Conservation (phyloP, 2,113 vertebrate species). For the Elachura formosa region DNA sequence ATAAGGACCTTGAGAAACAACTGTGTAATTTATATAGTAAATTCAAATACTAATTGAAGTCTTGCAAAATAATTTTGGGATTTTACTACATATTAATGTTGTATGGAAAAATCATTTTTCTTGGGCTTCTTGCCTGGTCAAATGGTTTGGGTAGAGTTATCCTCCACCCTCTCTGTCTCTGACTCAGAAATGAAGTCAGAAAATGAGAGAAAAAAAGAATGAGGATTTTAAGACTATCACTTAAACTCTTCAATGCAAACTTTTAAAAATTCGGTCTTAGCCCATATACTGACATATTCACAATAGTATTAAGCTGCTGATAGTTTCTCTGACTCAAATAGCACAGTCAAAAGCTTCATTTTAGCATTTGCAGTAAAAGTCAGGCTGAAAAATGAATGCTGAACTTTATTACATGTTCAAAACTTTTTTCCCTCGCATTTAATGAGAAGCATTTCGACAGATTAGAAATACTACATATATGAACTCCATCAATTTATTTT, state of each 20-base stretch:
- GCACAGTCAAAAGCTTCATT: not conserved
- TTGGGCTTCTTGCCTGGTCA: slow-evolving; percentile 46
- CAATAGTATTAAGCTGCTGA: not conserved
- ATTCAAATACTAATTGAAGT: not conserved
- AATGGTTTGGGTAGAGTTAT: slow-evolving; percentile 7
- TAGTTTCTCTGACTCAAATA: not conserved
- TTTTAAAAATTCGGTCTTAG: not conserved
- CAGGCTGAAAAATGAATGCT: not conserved
- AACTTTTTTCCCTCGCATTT: not conserved
- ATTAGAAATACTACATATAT: not conserved
- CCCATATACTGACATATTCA: not conserved
- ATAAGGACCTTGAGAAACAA: not conserved
- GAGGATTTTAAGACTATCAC: not conserved
- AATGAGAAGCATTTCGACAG: not conserved
- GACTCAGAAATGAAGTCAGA: slow-evolving; percentile 51
- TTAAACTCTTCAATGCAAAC: not conserved
- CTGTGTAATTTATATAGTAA: not conserved
- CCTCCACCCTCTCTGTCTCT: slow-evolving; percentile 34
- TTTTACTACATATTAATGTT: slow-evolving; percentile 19
- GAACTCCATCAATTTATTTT: not conserved
- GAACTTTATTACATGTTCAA: not conserved
- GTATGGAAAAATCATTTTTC: slow-evolving; percentile 24
- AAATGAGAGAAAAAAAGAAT: slow-evolving; percentile 1
- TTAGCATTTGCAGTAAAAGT: not conserved
- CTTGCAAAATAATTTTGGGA: slow-evolving; percentile 6